Conservation (phyloP, 2,888 invertebrate genomes). For the Ferdinandea cuprea region DNA sequence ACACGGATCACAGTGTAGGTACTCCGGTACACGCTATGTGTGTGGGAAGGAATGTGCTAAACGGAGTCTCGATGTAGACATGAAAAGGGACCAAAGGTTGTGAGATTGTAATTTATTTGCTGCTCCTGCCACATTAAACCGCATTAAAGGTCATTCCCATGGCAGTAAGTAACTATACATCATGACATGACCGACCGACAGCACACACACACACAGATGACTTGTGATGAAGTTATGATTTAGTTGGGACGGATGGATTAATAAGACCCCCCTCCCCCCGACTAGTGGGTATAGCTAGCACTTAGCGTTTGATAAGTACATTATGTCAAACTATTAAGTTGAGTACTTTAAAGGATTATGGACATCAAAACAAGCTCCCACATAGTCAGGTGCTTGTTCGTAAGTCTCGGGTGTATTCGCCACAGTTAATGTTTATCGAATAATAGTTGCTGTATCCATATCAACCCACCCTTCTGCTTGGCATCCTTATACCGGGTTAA, state of each 20-base stretch:
- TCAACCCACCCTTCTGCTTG: background rate
- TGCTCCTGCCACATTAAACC: constrained; percentile 60
- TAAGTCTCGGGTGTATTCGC: constrained; percentile 12
- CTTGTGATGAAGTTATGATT: constrained; percentile 71
- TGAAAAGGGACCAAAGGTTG: constrained; percentile 59
- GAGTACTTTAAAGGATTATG: constrained; percentile 62
- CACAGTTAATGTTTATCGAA: constrained; percentile 67
- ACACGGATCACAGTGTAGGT: background rate
- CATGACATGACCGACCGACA: background rate
- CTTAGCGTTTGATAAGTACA: constrained; percentile 68
- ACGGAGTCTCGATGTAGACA: constrained; percentile 30
- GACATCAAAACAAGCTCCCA: constrained; percentile 62
- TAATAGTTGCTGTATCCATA: constrained; percentile 42
- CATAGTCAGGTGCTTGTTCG: constrained; percentile 20
- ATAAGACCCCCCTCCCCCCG: constrained; percentile 27
- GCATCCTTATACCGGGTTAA: constrained; percentile 23
- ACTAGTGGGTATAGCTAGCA: constrained; percentile 18
- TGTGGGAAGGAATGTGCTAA: constrained; percentile 11
- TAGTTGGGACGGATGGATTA: constrained; percentile 58
- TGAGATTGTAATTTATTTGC: constrained; percentile 61
- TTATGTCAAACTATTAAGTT: constrained; percentile 70
- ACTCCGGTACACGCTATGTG: background rate
- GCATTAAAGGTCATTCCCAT: constrained; percentile 71
- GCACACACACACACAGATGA: constrained; percentile 36
- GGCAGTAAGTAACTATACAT: constrained; percentile 1